Evolutionary conservation across 2,888 invertebrate genomes (phyloP), one percentile per base, ranked within the genome.

Genomic region (Allygus modestus): DNA sequence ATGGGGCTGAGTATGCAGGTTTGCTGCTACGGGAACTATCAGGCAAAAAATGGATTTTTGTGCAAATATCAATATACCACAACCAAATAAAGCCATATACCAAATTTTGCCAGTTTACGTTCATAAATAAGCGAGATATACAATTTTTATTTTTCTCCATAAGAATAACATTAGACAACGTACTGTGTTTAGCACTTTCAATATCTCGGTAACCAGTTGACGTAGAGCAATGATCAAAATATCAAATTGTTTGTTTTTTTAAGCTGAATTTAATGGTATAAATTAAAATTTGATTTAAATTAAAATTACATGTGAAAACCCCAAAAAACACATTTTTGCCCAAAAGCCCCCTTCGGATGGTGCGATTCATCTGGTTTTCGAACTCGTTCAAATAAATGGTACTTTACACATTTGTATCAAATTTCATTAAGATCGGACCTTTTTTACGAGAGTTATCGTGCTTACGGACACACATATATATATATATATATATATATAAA

Each of bases 401-500:
- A 17, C 15, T 17, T 17, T 46, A 46, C 46, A 46, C 17, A 12
- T 46, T 12, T 46, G 15, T 46, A 12, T 12, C 46, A 46, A 46
- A 46, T 46, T 46, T 46, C 15, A 17, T 46, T 12, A 17, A 17
- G 46, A 46, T 46, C n/a, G 46, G 46, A 46, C 17, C 46, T 9
- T 46, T 12, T 46, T 46, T 46, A 46, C 46, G 46, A 17, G 11
- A 7, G 46, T 17, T 46, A 46, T 46, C 46, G 46, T 46, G 46
- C 46, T 46, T 1, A 46, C 46, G 12, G 46, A 46, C 46, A 46
- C 46, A 46, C 12, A 46, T 46, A 46, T 46, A 46, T 46, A 46
- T 46, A 46, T 46, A 46, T 46, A 46, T 46, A 46, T 46, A 46
- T 46, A 46, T 46, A 46, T 46, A 46, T 46, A 46, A 17, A 46